Conservation (phyloP, 2,113 vertebrate species). For the Chlorodrepanis virens region DNA sequence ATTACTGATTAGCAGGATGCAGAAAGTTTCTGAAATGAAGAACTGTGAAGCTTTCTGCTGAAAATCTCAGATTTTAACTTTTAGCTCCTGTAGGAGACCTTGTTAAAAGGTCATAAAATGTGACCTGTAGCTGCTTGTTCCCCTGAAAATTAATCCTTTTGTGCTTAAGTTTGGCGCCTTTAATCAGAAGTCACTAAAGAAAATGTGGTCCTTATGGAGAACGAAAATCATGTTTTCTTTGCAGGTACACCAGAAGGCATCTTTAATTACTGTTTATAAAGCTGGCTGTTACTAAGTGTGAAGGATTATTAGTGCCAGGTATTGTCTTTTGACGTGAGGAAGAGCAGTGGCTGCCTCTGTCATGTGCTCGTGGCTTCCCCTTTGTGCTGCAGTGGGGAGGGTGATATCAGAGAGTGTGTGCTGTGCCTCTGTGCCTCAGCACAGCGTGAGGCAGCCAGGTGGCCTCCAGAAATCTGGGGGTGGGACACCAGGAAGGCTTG, state of each 20-base stretch:
- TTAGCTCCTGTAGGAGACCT: background rate
- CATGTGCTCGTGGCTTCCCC: background rate
- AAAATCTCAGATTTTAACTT: background rate
- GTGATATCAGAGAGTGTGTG: background rate
- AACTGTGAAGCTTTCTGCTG: background rate
- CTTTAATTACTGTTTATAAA: constrained; percentile 43
- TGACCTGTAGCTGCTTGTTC: background rate
- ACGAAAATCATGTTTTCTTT: background rate
- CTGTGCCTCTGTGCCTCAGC: background rate
- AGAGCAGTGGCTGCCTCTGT: background rate
- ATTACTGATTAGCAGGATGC: background rate
- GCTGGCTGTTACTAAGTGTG: background rate
- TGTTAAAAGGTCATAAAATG: background rate
- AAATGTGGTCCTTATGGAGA: constrained; percentile 13
- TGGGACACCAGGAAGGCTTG: background rate
- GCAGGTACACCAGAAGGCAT: constrained; percentile 12
- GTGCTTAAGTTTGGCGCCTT: background rate
- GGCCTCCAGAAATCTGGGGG: background rate
- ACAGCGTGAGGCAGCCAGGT: fast-evolving
- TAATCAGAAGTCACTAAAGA: constrained; percentile 3
- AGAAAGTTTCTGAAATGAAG: background rate
- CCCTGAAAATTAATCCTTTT: background rate
- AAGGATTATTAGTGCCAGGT: background rate
- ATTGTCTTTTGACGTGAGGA: constrained; percentile 28
- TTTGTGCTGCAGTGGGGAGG: background rate